Evolutionary conservation across 2,797 vertebrate species (phyloP).

Genomic region (Amblyraja radiata): DNA sequence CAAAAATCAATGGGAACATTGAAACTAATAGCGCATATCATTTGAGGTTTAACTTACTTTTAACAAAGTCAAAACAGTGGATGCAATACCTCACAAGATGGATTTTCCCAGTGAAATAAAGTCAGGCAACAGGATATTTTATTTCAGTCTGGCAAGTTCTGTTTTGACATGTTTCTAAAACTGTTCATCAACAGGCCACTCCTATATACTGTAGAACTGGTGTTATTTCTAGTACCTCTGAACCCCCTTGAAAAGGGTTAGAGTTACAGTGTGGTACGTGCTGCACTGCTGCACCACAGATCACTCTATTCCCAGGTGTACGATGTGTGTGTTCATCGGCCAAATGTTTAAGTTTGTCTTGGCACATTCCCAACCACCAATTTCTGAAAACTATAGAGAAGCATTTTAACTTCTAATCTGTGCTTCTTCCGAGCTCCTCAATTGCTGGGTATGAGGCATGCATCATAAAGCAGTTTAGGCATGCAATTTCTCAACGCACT

Average conservation of each 20-base stretch:
- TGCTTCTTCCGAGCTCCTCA: constrained; percentile 49
- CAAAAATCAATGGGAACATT: constrained; percentile 6
- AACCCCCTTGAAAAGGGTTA: constrained; percentile 34
- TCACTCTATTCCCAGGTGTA: constrained; percentile 46
- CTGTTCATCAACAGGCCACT: constrained; percentile 26
- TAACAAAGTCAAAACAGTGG: constrained; percentile 25
- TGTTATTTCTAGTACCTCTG: constrained; percentile 39
- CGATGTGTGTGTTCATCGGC: constrained; percentile 55
- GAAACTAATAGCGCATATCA: constrained; percentile 13
- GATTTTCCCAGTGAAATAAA: constrained; percentile 31
- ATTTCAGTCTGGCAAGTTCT: constrained; percentile 37
- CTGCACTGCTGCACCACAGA: constrained; percentile 33
- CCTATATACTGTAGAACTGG: constrained; percentile 28
- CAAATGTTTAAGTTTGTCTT: constrained; percentile 52
- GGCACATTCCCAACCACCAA: constrained; percentile 47
- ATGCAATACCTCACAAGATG: constrained; percentile 34
- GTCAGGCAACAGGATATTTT: constrained; percentile 24
- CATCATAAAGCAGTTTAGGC: constrained; percentile 48
- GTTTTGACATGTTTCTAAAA: constrained; percentile 33
- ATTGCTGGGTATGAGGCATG: constrained; percentile 55
- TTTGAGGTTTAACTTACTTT: constrained; percentile 15
- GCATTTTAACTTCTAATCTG: constrained; percentile 54
- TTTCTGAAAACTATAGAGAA: constrained; percentile 53
- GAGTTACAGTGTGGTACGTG: constrained; percentile 39
- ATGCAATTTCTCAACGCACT: constrained; percentile 45